phyloP scores from a whole-genome alignment of 1,140 invertebrate genomes.

The Pseudomyrmex gracilis region DNA sequence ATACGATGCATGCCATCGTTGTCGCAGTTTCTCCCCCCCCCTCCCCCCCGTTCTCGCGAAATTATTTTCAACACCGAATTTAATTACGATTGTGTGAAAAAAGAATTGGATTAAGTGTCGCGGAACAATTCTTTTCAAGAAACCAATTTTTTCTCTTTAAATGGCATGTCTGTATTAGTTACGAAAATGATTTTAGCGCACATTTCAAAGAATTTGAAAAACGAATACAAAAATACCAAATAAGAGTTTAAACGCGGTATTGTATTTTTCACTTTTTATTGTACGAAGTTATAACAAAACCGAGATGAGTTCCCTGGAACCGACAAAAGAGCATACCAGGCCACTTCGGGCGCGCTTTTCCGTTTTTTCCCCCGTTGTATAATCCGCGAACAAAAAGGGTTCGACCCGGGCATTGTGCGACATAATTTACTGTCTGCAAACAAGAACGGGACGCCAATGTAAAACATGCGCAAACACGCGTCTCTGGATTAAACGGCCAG shows the following conservation, averaged over 20 bases:
- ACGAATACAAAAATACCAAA: no score
- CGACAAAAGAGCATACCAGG: slow-evolving; percentile 60
- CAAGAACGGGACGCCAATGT: slow-evolving; percentile 83
- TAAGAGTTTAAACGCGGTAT: no score
- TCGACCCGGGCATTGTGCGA: slow-evolving; percentile 78
- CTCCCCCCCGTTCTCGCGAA: not conserved
- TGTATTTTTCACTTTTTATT: not conserved
- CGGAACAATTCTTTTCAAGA: not conserved
- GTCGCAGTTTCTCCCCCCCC: not conserved
- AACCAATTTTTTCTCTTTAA: not conserved
- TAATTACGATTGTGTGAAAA: no score
- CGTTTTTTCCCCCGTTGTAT: slow-evolving; percentile 68
- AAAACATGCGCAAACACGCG: slow-evolving; percentile 84
- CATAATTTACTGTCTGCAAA: slow-evolving; percentile 86
- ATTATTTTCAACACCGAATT: slow-evolving; percentile 22
- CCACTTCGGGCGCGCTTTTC: slow-evolving; percentile 24
- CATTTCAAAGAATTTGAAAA: no score
- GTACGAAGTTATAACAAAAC: no score
- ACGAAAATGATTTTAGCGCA: no score
- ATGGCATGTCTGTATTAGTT: no score
- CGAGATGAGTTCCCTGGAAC: slow-evolving; percentile 19
- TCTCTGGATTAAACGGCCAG: slow-evolving; percentile 46
- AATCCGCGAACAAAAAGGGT: slow-evolving; percentile 73
- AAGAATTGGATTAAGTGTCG: not conserved
- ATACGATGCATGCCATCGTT: slow-evolving; percentile 44